Base-by-base conservation (phyloP, 2,113 vertebrate species). In the Callionymus lyra region DNA sequence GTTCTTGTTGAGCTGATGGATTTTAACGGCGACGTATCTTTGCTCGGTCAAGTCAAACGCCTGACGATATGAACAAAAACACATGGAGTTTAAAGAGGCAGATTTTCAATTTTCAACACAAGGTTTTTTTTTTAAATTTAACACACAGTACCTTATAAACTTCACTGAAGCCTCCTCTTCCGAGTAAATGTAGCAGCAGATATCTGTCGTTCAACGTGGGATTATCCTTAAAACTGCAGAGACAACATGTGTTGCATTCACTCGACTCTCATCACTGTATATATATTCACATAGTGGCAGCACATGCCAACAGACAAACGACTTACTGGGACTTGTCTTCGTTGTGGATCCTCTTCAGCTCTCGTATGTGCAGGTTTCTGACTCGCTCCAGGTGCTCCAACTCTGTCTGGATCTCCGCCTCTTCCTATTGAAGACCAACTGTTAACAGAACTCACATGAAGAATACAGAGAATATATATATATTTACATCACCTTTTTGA, bases 1-100 rank as follows among this genome's bases (percentile, higher is more conserved):
- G 83, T 93, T 97, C 84, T 97, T 97, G 85, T 93, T 97, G 75
- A 97, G 90, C 80, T 97, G 92, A 81, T 97, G 91, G 76, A 97
- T 95, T 87, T 96, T 97, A 81, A 97, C 90, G 78, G 91, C 93
- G 81, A 97, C 93, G 0, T 96, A 97, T 75, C 91, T 90, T 76
- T 97, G 93, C 77, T 97, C 93, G 31, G 91, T 92, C 83, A 97
- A 78, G 82, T 96, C 91, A 83, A 97, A 97, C 21, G 92, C 93
- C 92, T 97, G 72, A n/a, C n/a, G 6, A 52, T 42, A 47, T 16
- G 2, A 4, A 16, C 34, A 9, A 33, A 18, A 6, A 10, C 13
- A 27, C 3, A 16, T 9, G 6, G n/a, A 33, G 2, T 13, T 17
- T 3, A 38, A 44, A 49, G 13, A 19, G 16, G 1, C 9, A 34